phyloP scores from a whole-genome alignment of 92 coral and sea anemone genomes.

The Porites evermanni region DNA sequence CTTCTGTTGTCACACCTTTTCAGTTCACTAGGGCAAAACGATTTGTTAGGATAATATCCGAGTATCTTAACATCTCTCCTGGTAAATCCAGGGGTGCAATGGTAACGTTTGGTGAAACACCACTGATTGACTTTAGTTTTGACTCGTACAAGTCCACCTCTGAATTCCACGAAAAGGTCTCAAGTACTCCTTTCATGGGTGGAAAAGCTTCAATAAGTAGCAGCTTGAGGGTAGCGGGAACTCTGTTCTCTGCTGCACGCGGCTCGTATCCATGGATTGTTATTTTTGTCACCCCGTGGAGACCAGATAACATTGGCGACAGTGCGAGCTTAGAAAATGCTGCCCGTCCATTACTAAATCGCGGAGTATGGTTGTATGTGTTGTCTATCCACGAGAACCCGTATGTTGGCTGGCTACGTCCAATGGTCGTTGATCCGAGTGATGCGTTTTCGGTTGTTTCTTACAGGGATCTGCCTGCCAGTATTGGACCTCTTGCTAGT shows the following conservation, averaged over 20 bases:
- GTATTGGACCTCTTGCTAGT: slow-evolving; percentile 38
- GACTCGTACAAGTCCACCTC: slow-evolving; percentile 34
- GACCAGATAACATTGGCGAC: slow-evolving; percentile 17
- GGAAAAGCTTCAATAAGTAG: slow-evolving; percentile 38
- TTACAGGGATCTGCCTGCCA: slow-evolving; percentile 36
- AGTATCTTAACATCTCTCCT: slow-evolving; percentile 53
- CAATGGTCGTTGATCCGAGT: slow-evolving; percentile 31
- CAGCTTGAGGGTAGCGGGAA: slow-evolving; percentile 31
- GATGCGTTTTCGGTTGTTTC: slow-evolving; percentile 48
- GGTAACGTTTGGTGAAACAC: slow-evolving; percentile 60
- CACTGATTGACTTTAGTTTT: slow-evolving; percentile 43
- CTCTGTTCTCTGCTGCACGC: slow-evolving; percentile 42
- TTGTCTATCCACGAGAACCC: slow-evolving; percentile 42
- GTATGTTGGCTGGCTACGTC: slow-evolving; percentile 32
- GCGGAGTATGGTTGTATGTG: slow-evolving; percentile 61
- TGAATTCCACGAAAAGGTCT: slow-evolving; percentile 54
- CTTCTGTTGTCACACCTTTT: slow-evolving; percentile 49
- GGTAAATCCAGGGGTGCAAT: slow-evolving; percentile 76
- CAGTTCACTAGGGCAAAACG: slow-evolving; percentile 61
- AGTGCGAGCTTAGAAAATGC: slow-evolving; percentile 17
- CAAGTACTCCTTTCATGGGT: slow-evolving; percentile 66
- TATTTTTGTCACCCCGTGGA: slow-evolving; percentile 39
- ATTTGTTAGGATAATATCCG: slow-evolving; percentile 64
- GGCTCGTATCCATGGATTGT: slow-evolving; percentile 40
- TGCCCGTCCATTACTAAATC: slow-evolving; percentile 48